Percentiles rank a stretch among this genome's conserved stretches.
Conservation (phyloP, 2,113 vertebrate genomes). For the Eidolon helvum region DNA sequence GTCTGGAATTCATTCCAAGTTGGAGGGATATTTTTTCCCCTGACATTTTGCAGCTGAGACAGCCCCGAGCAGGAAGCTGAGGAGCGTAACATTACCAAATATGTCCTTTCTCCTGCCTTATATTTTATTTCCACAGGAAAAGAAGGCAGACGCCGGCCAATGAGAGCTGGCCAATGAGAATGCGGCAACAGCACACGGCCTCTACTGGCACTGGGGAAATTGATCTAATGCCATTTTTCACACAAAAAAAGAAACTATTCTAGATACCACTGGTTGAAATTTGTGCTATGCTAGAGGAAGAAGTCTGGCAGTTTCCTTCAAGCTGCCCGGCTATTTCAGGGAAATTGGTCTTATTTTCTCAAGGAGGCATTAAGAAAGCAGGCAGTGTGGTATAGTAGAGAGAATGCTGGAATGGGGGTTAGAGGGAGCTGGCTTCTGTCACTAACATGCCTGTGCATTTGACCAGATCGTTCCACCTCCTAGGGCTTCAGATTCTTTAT, state of each 20-base stretch:
- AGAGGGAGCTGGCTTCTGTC: background rate
- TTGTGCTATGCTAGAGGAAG: background rate
- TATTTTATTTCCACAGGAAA: constrained; percentile 87
- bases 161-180: constrained; percentile 75
- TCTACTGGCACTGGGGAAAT: constrained; percentile 36
- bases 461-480: background rate
- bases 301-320: constrained; percentile 25
- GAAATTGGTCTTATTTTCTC: background rate
- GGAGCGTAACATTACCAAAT: constrained; percentile 86
- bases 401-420: background rate
- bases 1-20: constrained; percentile 88
- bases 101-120: constrained; percentile 84
- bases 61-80: constrained; percentile 82
- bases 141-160: constrained; percentile 66
- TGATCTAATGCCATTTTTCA: constrained; percentile 66
- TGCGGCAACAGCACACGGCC: constrained; percentile 24
- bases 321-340: background rate
- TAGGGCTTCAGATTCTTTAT: background rate
- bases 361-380: background rate
- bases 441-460: background rate
- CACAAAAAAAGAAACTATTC: constrained; percentile 62
- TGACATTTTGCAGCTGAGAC: constrained; percentile 86
- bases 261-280: constrained; percentile 17
- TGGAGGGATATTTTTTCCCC: constrained; percentile 80
- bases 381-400: background rate